Evolutionary conservation across 2,113 vertebrate genomes (phyloP).

Genomic region (Myodes glareolus): DNA sequence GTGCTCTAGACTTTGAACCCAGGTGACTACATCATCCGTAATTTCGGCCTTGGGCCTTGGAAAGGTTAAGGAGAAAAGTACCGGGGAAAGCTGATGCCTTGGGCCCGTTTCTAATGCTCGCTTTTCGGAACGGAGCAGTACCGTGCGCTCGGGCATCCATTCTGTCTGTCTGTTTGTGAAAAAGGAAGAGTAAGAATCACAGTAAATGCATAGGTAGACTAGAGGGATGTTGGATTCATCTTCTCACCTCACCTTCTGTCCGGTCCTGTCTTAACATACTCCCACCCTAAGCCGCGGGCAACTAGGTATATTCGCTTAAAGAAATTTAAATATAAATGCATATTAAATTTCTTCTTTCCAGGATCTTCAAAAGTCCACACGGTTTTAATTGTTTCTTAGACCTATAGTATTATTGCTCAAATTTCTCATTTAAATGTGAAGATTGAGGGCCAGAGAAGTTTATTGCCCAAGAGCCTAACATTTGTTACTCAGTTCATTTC

Average conservation of each 20-base stretch:
- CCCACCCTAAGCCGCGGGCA: neutral
- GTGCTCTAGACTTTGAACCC: slow-evolving; percentile 72
- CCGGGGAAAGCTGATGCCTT: neutral
- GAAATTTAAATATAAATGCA: neutral
- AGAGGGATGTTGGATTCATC: neutral
- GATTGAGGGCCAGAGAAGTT: neutral
- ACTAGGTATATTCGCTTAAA: neutral
- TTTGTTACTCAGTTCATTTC: neutral
- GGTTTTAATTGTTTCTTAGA: slow-evolving; percentile 38
- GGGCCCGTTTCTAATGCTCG: neutral
- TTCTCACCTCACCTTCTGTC: neutral
- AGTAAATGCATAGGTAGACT: neutral
- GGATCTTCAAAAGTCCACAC: neutral
- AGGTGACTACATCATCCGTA: slow-evolving; percentile 53
- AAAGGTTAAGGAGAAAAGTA: slow-evolving; percentile 24
- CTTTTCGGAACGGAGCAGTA: neutral
- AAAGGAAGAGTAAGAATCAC: neutral
- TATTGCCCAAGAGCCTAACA: neutral
- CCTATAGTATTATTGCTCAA: slow-evolving; percentile 24
- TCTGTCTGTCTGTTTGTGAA: neutral
- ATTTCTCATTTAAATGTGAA: slow-evolving; percentile 32
- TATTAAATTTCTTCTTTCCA: neutral
- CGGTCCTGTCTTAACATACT: neutral
- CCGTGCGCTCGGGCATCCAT: neutral
- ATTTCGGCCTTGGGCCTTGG: slow-evolving; percentile 48